Evolutionary conservation across 1,140 invertebrate genomes (phyloP), one percentile per base, ranked within the genome.

Genomic region (Xylocopa sonorina): DNA sequence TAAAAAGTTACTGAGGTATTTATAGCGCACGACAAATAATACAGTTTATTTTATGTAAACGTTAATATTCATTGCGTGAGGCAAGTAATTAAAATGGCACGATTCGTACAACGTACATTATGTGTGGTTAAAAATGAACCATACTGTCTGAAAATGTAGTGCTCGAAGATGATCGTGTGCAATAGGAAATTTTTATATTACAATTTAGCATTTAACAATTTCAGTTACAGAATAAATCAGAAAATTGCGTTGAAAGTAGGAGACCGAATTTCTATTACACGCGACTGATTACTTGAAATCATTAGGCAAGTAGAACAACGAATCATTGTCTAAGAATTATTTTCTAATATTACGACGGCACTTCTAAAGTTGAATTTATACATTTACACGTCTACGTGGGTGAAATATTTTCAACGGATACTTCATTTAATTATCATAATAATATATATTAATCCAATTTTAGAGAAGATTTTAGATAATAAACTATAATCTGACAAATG

Each of bases 361-460:
- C 27, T 16, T 12, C 12, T 27, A 10, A 57, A 57, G 12, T 21
- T 38, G 21, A n/a, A 62, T 62, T 53, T 57, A 76, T 24, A 46
- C 38, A 57, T 48, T 10, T 27, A 63, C 48, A 43, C 48, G 21
- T 53, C 12, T 62, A 63, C 29, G 10, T 58, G 32, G 69, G 62
- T 34, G 69, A 78, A 78, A 69, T 81, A 81, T 64, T 78, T 78
- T 81, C 74, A 50, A 71, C 50, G 21, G 74, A 81, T 53, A 78
- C 57, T 53, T 48, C 34, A 41, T 50, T 81, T 53, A 69, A 63
- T 58, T 53, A 74, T 69, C 16, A 48, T 18, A 51, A 24, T 12
- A 50, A 9, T 60, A 32, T n/a, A n/a, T n/a, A 53, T 43, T 43
- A 29, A 6, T 68, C 64, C 57, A 82, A 66, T 64, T 51, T 51